A percentile compares a stretch with the other conserved stretches of the same genome.
Conservation (phyloP, 2,113 vertebrate genomes). For the Rhynchomys soricoides region DNA sequence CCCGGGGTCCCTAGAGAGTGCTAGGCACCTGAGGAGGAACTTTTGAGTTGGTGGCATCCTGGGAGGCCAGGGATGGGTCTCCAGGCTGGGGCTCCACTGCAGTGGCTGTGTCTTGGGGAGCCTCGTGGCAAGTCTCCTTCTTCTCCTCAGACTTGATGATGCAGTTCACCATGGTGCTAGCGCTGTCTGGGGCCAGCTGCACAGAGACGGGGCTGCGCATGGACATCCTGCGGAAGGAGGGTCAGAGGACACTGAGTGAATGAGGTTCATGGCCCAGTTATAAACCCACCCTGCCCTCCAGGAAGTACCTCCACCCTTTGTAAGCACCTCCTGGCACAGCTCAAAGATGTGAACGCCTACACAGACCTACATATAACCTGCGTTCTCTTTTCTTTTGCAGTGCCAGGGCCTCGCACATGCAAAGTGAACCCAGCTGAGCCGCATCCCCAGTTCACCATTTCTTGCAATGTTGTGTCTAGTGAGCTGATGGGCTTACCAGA, state of each 20-base stretch:
- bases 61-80: slow-evolving; percentile 69
- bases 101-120: slow-evolving; percentile 33
- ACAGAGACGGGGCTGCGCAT: slow-evolving; percentile 91
- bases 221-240: slow-evolving; percentile 90
- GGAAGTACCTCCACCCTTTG: neutral
- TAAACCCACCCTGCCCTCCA: neutral
- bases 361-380: neutral
- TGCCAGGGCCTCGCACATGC: neutral
- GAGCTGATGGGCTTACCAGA: neutral
- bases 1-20: neutral
- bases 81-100: slow-evolving; percentile 76
- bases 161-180: slow-evolving; percentile 92
- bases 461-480: neutral
- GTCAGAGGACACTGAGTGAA: neutral
- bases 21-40: slow-evolving; percentile 80
- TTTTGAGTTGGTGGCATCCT: slow-evolving; percentile 71
- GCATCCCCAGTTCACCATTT: neutral
- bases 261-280: neutral
- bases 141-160: slow-evolving; percentile 91
- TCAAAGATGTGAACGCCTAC: rapidly evolving
- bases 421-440: no score
- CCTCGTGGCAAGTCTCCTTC: slow-evolving; percentile 81
- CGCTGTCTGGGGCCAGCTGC: slow-evolving; percentile 88
- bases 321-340: neutral
- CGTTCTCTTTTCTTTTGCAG: neutral